Percentiles rank a stretch among this genome's conserved stretches.
Conservation (phyloP, 2,113 vertebrate species). For the Puffinus mauretanicus region DNA sequence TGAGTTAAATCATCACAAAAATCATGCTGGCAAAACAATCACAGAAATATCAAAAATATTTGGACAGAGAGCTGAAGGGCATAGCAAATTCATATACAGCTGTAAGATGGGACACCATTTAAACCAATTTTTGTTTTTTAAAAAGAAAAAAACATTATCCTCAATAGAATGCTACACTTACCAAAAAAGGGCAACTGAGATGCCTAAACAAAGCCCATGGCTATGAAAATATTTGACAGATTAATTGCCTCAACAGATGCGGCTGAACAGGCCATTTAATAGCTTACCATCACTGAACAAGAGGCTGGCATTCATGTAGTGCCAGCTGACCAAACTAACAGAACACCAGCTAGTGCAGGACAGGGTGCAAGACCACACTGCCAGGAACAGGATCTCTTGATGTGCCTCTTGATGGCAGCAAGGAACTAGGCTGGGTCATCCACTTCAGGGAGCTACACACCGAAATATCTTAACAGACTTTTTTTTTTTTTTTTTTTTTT, state of each 20-base stretch:
- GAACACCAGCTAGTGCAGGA: neutral
- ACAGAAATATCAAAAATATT: neutral
- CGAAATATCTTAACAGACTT: neutral
- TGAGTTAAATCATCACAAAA: neutral
- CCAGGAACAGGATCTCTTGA: neutral
- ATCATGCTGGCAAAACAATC: neutral
- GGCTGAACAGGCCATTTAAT: neutral
- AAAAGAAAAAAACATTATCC: neutral
- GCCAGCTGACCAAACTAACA: neutral
- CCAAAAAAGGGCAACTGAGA: neutral
- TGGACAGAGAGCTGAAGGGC: neutral
- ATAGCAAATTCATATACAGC: neutral
- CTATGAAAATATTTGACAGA: neutral
- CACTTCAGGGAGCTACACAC: neutral
- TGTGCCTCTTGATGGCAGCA: neutral
- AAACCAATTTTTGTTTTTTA: neutral
- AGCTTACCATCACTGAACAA: rapidly evolving
- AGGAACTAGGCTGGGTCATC: neutral
- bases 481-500: neutral
- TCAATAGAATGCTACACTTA: neutral
- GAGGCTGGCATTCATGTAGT: neutral
- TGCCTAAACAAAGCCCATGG: neutral
- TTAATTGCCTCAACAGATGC: neutral
- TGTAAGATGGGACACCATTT: neutral
- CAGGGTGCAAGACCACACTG: neutral